Conservation (phyloP, 2,113 vertebrate genomes). For the Scomber colias region DNA sequence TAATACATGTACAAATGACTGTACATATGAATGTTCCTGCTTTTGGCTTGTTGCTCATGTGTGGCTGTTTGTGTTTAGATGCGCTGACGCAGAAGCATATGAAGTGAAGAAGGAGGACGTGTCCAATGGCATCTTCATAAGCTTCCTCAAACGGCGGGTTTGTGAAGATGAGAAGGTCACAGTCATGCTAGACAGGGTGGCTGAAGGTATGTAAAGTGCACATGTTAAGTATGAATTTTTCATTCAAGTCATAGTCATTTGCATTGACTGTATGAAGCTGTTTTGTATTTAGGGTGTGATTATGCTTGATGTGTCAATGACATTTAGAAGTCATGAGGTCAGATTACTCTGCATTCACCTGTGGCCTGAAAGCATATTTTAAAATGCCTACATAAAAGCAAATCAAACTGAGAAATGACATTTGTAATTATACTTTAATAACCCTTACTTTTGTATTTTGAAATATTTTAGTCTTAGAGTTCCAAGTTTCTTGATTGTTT, state of each 20-base stretch:
- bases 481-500: not conserved
- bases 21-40: not conserved
- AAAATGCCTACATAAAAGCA: no score
- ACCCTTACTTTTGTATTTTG: not conserved
- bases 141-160: conserved; percentile 88
- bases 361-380: no score
- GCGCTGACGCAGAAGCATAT: conserved; percentile 88
- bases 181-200: conserved; percentile 90
- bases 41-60: not conserved
- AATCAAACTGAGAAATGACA: no score
- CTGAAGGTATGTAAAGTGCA: conserved; percentile 83
- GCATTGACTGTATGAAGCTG: no score
- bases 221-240: not conserved
- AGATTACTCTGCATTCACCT: no score
- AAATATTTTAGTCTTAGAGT: not conserved
- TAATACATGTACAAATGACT: not conserved
- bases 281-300: not conserved
- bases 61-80: conserved; percentile 75
- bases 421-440: no score
- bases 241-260: not conserved
- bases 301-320: not conserved
- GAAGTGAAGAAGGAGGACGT: conserved; percentile 87
- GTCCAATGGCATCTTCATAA: conserved; percentile 89
- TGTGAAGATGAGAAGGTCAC: conserved; percentile 91
- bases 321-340: no score